Percentiles rank a stretch among this genome's conserved stretches.
Evolutionary conservation across 2,888 invertebrate genomes (phyloP).

Genomic region (Allacma fusca): DNA sequence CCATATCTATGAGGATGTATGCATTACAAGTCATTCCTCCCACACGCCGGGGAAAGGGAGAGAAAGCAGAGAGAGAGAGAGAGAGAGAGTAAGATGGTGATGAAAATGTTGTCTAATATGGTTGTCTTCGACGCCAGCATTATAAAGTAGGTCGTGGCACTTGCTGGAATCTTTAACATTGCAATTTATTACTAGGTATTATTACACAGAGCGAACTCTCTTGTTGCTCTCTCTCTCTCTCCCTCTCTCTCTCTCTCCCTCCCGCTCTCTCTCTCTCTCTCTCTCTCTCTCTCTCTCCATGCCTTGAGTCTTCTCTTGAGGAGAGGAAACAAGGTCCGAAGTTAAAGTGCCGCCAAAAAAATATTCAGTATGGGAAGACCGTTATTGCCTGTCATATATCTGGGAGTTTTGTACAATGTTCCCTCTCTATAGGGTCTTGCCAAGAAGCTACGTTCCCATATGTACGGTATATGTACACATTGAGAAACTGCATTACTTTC

Average conservation of each 20-base stretch:
- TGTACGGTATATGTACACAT: not conserved
- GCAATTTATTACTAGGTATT: not conserved
- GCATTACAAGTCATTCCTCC: too few relatives aligned
- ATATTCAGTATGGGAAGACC: conserved; percentile 1
- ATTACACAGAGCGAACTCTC: conserved; percentile 9
- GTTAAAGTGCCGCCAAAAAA: conserved; percentile 3
- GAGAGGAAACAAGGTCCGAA: not conserved
- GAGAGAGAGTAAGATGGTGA: not conserved
- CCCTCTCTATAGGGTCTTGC: not conserved
- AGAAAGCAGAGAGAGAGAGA: not conserved
- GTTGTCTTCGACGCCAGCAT: not conserved
- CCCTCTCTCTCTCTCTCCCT: too few relatives aligned
- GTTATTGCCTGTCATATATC: not conserved
- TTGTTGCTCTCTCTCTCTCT: not conserved
- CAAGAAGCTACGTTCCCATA: not conserved
- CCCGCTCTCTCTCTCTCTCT: not conserved
- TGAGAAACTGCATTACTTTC: not conserved
- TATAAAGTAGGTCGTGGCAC: not conserved
- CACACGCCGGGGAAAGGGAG: too few relatives aligned
- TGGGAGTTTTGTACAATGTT: not conserved
- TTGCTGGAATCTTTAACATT: conserved; percentile 7
- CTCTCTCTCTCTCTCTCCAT: too few relatives aligned
- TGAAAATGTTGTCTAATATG: not conserved
- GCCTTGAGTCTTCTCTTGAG: not conserved
- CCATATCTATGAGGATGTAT: too few relatives aligned